Conservation (phyloP, 2,797 vertebrate species). For the Pangasius mekongensis region DNA sequence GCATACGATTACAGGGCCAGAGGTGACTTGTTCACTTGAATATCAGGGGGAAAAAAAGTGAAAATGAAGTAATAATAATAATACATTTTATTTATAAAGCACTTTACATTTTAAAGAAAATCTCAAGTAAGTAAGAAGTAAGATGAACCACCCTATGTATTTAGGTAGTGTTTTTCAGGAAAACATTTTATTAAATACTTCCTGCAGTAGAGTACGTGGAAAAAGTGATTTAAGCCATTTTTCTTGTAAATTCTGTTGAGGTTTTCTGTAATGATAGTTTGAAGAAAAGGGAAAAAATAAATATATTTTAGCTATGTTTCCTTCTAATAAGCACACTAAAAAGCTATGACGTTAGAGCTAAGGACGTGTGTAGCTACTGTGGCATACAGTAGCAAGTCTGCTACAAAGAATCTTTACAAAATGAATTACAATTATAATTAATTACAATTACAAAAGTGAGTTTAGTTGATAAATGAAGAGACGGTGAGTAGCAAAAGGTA, state of each 20-base stretch:
- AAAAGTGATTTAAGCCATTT: neutral
- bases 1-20: constrained; percentile 16
- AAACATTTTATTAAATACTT: neutral
- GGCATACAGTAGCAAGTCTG: too few relatives aligned
- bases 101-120: too few relatives aligned
- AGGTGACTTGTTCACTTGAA: neutral
- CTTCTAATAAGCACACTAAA: neutral
- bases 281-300: neutral
- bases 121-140: too few relatives aligned
- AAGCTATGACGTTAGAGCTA: neutral
- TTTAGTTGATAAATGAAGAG: neutral
- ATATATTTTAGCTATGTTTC: neutral
- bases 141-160: neutral
- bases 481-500: neutral
- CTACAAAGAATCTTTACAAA: too few relatives aligned
- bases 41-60: neutral
- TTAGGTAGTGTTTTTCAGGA: neutral
- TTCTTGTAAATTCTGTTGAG: constrained; percentile 3
- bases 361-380: neutral
- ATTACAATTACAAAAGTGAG: neutral
- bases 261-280: neutral
- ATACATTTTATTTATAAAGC: too few relatives aligned
- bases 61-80: neutral
- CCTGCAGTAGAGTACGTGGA: neutral
- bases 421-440: neutral